Conservation (phyloP, 2,888 invertebrate species). For the Atethmia centrago region DNA sequence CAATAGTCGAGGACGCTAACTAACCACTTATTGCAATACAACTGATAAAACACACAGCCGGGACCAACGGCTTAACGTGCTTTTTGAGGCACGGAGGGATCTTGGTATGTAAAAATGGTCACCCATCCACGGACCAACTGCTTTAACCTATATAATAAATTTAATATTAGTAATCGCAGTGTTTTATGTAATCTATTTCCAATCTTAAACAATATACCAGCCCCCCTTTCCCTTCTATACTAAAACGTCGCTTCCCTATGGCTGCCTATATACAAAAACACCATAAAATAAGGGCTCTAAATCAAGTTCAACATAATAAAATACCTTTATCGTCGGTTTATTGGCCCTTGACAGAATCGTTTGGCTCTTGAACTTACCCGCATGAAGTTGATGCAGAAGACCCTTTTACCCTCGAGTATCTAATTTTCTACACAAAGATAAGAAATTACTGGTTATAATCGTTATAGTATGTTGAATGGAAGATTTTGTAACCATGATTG, state of each 20-base stretch:
- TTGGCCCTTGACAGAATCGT: slow-evolving; percentile 39
- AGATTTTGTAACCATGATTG: not conserved
- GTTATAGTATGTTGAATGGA: not conserved
- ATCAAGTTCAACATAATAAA: slow-evolving; percentile 49
- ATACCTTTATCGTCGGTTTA: slow-evolving; percentile 50
- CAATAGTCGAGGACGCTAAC: too few species aligned
- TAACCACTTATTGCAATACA: too few species aligned
- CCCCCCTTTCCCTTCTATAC: not conserved
- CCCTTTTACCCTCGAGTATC: too few species aligned
- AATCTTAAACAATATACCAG: not conserved
- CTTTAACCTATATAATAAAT: too few species aligned
- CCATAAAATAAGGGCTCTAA: slow-evolving; percentile 49
- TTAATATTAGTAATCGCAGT: too few species aligned
- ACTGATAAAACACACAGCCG: too few species aligned
- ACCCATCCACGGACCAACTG: too few species aligned
- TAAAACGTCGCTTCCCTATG: slow-evolving; percentile 8
- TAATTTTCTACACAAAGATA: not conserved
- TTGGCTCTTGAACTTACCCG: slow-evolving; percentile 38
- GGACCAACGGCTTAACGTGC: too few species aligned
- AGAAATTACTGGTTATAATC: not conserved
- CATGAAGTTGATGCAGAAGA: slow-evolving; percentile 18
- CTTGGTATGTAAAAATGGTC: too few species aligned
- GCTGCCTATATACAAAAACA: slow-evolving; percentile 34
- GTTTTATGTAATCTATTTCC: not conserved
- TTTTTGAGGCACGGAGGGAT: too few species aligned